Base-by-base conservation (phyloP, 2,797 vertebrate genomes). In the Myotis planiceps region DNA sequence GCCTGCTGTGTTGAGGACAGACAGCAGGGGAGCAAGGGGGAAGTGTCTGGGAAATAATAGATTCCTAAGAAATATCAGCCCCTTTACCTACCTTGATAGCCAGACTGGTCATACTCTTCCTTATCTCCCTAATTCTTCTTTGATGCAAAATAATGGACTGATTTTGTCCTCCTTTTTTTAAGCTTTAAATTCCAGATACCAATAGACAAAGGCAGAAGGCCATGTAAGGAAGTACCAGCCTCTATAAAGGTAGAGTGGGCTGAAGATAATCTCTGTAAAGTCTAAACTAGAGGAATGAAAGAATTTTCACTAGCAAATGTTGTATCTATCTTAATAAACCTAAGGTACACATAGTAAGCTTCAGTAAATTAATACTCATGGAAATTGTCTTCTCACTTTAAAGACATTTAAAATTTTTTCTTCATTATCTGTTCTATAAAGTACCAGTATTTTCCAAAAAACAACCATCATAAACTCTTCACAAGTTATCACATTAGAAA, bases 301-400 rank as follows among this genome's bases (percentile, higher is more conserved):
- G 16, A 86, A 96, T 79, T 66, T 88, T 86, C 39, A 85, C 58
- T 37, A 88, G 37, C 39, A 78, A 92, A 92, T 4, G 89, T 1
- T 69, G 25, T 7, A 72, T 16, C 19, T n/a, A 45, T 39, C 47
- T 78, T 75, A 34, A 32, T 75, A 34, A 32, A 90, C 19, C 47
- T 58, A 81, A 78, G 60, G 89, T 37, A 96, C 14, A 81, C 19
- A 58, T 2, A 60, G 42, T 92, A 88, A 71, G 9, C 19, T 34
- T 90, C 68, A 75, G 23, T 83, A 94, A 84, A 51, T 92, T 84
- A 94, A 90, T 83, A 65, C 34, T 92, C 37, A 72, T 16, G 13
- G 37, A 55, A 95, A 94, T 2, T 75, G 49, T 85, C 55, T 92
- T 96, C 90, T 89, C n/a, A 83, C 55, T 84, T 93, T 94, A 47